Evolutionary conservation across 2,113 vertebrate species (phyloP).

Genomic region (Cyprinus carpio): DNA sequence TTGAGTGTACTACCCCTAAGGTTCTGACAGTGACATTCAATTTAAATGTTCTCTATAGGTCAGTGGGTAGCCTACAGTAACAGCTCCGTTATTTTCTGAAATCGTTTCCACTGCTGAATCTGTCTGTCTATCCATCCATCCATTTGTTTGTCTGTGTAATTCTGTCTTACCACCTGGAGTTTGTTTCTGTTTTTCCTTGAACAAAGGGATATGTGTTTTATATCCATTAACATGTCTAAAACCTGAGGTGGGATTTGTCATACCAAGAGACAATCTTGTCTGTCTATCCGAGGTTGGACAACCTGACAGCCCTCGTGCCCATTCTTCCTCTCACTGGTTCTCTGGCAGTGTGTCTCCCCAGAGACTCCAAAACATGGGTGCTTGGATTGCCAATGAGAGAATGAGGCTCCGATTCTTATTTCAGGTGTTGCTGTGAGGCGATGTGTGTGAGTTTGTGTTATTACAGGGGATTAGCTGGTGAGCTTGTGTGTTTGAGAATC

Average conservation of each 20-base stretch:
- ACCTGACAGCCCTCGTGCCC: conserved; percentile 3
- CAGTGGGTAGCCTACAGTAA: neutral
- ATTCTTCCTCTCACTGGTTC: conserved; percentile 19
- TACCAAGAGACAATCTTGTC: conserved; percentile 21
- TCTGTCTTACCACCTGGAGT: neutral
- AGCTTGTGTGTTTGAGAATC: conserved; percentile 19
- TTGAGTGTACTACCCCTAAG: neutral
- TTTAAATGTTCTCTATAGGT: neutral
- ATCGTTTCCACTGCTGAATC: neutral
- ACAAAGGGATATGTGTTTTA: neutral
- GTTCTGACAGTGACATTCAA: neutral
- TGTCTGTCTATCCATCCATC: neutral
- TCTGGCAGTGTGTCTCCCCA: conserved; percentile 23
- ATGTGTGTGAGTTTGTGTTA: conserved; percentile 17
- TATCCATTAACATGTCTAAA: neutral
- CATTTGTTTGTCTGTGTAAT: neutral
- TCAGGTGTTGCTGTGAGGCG: conserved; percentile 32
- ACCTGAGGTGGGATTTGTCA: conserved; percentile 45
- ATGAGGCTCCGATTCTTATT: conserved; percentile 42
- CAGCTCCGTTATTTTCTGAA: neutral
- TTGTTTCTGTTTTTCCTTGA: conserved; percentile 1
- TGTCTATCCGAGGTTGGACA: conserved; percentile 29
- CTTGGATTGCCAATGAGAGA: conserved; percentile 51
- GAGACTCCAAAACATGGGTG: conserved; percentile 29
- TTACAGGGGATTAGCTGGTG: conserved; percentile 44